Evolutionary conservation across 2,797 vertebrate species (phyloP).

Genomic region (Emys orbicularis): DNA sequence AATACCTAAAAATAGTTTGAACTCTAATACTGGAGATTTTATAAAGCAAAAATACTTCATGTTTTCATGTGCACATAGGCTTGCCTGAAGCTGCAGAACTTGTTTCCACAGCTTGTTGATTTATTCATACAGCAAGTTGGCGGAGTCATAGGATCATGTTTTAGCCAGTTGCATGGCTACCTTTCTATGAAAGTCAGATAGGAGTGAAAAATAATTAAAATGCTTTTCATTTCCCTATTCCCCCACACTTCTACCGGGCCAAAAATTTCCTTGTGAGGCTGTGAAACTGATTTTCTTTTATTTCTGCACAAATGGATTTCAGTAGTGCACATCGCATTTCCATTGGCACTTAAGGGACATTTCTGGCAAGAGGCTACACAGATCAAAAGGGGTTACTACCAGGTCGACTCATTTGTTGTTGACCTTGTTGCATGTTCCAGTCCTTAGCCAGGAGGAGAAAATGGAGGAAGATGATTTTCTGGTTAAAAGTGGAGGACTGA

Average conservation of each 20-base stretch:
- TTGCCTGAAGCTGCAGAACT: background rate
- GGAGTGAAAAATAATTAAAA: background rate
- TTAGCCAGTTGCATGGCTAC: constrained; percentile 6
- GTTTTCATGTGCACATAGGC: background rate
- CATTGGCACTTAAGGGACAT: background rate
- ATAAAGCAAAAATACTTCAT: constrained; percentile 33
- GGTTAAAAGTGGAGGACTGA: background rate
- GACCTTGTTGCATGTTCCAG: background rate
- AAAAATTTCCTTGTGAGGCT: background rate
- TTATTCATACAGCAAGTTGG: constrained; percentile 5
- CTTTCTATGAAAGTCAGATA: background rate
- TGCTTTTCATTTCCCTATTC: background rate
- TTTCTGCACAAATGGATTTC: background rate
- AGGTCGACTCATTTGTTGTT: background rate
- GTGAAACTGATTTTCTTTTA: background rate
- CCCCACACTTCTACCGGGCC: background rate
- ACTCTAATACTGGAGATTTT: constrained; percentile 16
- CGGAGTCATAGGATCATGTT: background rate
- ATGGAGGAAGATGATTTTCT: background rate
- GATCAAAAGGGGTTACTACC: rapidly evolving
- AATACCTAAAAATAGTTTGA: background rate
- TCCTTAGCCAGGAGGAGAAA: background rate
- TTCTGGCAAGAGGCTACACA: background rate
- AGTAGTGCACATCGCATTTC: background rate
- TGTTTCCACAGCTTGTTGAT: background rate